These are phyloP conservation scores for Electrona antarctica DNA, from an alignment of 2,113 vertebrate species.

Conservation along the genomic window DNA sequence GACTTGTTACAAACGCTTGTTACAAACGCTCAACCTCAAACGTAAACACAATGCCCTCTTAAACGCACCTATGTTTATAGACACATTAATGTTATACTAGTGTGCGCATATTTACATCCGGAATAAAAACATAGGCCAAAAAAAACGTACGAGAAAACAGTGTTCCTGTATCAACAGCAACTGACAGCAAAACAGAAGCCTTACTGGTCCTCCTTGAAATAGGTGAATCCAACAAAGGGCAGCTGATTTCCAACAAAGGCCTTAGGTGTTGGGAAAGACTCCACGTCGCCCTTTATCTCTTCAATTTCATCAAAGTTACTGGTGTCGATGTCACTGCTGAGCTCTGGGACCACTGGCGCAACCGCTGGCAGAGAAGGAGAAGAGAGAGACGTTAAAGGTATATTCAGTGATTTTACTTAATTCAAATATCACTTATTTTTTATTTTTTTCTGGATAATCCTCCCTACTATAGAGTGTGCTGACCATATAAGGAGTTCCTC, in stretches of 20 bases:
- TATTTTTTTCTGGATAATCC: no score
- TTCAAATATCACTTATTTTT: no score
- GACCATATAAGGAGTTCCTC: no score
- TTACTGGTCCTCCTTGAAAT: constrained; percentile 97
- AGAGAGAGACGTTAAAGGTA: background rate
- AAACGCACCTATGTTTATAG: no score
- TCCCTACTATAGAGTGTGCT: no score
- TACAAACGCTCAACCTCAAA: no score
- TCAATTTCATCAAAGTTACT: constrained; percentile 99
- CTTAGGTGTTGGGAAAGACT: constrained; percentile 96
- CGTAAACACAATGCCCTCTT: no score
- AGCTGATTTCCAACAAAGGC: constrained; percentile 98
- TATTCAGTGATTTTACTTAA: no score
- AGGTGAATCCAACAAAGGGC: constrained; percentile 98
- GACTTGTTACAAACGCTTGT: no score
- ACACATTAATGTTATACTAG: background rate
- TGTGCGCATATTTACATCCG: background rate
- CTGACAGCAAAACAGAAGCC: constrained; percentile 44
- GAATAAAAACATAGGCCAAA: background rate
- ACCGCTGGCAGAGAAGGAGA: constrained; percentile 76
- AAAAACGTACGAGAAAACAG: background rate
- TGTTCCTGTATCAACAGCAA: background rate
- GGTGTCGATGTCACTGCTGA: constrained; percentile 97
- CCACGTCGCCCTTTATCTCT: constrained; percentile 95
- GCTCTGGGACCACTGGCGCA: constrained; percentile 95